Conservation (phyloP, 92 coral and sea anemone species). For the Umimayanthus kanabou region DNA sequence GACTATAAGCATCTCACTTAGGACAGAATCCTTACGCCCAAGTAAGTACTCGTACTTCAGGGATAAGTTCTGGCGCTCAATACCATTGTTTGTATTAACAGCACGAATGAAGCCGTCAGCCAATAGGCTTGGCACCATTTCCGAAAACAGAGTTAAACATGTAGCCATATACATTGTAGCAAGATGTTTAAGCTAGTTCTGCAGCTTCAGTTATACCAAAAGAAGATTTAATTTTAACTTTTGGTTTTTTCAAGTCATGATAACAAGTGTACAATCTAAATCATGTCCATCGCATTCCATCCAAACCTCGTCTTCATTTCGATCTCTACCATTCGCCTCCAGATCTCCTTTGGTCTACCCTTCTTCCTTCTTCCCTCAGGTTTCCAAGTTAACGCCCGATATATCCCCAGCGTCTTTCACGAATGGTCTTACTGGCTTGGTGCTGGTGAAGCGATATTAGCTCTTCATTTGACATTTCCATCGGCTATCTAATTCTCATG, state of each 20-base stretch:
- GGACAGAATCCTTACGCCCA: conserved; percentile 31
- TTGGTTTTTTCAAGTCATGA: conserved; percentile 16
- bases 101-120: conserved; percentile 47
- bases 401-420: no score
- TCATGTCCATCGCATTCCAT: no score
- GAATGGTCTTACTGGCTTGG: no score
- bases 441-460: no score
- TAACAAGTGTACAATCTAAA: not conserved
- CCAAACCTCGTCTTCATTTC: no score
- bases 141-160: conserved; percentile 6
- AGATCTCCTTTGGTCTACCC: no score
- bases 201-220: not conserved
- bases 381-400: no score
- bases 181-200: not conserved
- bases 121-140: conserved; percentile 50
- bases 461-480: no score
- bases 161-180: not conserved
- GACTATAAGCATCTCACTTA: conserved; percentile 55
- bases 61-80: conserved; percentile 54
- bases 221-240: not conserved
- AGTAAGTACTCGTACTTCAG: conserved; percentile 49
- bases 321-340: no score
- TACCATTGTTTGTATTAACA: conserved; percentile 56
- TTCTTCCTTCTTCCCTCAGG: no score
- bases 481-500: no score